Evolutionary conservation across 2,888 invertebrate genomes (phyloP), one percentile per base, ranked within the genome.

Genomic region (Hypselothyrea guttata): DNA sequence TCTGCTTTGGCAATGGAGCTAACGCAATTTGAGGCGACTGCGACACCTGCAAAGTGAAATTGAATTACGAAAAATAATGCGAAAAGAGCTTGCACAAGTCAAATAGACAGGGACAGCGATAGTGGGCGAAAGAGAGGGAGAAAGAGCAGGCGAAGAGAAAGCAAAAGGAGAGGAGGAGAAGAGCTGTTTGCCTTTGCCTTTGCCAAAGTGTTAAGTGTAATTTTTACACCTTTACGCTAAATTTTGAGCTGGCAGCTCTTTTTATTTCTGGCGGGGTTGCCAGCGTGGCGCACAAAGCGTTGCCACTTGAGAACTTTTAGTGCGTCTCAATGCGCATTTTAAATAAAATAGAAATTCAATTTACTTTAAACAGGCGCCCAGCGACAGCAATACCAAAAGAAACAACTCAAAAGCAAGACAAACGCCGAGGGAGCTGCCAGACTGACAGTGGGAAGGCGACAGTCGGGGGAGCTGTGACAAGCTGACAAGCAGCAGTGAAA

Each of bases 281-380:
- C 30, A 4, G 12, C 15, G 11, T 5, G 15, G 1, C 22, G 0
- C 57, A 74, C 53, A 74, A 63, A 74, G 59, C 57, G 73, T 40
- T 58, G 77, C 57, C 84, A 77, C 77, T 79, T 85, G 83, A 70
- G 70, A 83, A 79, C 84, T 79, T 79, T 85, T 79, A 79, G 85
- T 83, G 83, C 85, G 83, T 83, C 84, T 79, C 79, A 79, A 85
- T 79, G 84, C 84, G 86, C 79, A 85, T 82, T 84, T 81, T 71
- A 84, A 86, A 81, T 81, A 86, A 81, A 85, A 86, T 81, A 81
- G 86, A 85, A 85, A 84, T 81, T 81, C 84, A 81, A 81, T 81
- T 86, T 81, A 68, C 78, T 74, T 84, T 69, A 86, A 81, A 85
- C 76, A 83, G 79, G 84, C 77, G 84, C 52, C 53, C 53, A 57